These are phyloP conservation scores for Vireo griseus DNA, from an alignment of 2,797 vertebrate genomes.

Conservation along the genomic window DNA sequence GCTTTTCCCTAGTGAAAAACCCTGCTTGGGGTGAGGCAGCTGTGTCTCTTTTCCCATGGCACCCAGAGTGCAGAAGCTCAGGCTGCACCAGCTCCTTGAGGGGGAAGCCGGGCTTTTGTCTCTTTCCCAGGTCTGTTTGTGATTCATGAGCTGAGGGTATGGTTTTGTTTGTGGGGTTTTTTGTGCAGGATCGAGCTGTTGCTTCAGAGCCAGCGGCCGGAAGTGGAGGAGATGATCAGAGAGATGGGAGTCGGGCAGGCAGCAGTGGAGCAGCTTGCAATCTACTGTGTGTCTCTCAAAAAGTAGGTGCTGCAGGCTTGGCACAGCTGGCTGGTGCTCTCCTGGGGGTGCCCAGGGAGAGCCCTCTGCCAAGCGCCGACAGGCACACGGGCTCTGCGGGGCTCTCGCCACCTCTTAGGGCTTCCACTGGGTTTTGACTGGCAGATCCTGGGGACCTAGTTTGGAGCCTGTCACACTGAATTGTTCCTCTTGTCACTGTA, in stretches of 20 bases:
- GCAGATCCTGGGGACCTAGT: conserved; percentile 22
- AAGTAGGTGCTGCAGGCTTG: conserved; percentile 78
- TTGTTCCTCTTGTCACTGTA: conserved; percentile 25
- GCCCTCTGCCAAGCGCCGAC: fast-evolving
- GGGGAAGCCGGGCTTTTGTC: neutral
- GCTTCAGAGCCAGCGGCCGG: conserved; percentile 86
- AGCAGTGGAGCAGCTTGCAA: conserved; percentile 90
- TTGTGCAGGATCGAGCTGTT: conserved; percentile 84
- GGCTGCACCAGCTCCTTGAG: neutral
- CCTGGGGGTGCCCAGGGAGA: neutral
- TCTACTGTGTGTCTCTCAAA: conserved; percentile 96
- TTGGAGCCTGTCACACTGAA: conserved; percentile 36
- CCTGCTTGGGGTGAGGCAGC: neutral
- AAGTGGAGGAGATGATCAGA: conserved; percentile 94
- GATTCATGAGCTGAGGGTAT: neutral
- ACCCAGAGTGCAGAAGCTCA: neutral
- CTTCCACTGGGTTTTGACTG: neutral
- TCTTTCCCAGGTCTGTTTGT: neutral
- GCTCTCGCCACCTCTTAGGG: neutral
- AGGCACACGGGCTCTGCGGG: neutral
- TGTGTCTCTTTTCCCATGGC: neutral
- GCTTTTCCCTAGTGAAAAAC: neutral
- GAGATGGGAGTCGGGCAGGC: conserved; percentile 89
- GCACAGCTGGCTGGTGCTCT: neutral
- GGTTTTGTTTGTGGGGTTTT: neutral